Evolutionary conservation across 35 echinoderm and acorn worm genomes (phyloP), one percentile per base, ranked within the genome.

Genomic region (Anneissia japonica): DNA sequence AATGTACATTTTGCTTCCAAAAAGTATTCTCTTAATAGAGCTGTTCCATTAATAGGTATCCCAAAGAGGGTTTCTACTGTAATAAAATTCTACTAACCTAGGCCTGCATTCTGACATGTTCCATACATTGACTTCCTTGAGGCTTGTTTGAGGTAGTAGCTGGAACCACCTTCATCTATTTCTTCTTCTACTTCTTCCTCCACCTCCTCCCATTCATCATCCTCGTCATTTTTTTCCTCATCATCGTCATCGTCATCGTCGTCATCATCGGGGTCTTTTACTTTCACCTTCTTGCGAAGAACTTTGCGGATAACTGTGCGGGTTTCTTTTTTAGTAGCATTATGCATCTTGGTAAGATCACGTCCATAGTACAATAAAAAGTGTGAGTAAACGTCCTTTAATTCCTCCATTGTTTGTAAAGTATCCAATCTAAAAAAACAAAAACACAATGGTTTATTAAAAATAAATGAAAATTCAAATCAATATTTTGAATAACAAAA

Each of bases 281-380:
- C 2, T 33, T 75, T 91, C 36, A 80, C 81, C 84, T 91, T 92
- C 72, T 83, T 83, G 31, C 79, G 77, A 30, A 86, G 35, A 26
- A 86, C 35, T 37, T 80, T 91, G 14, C 64, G 85, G 34, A 89
- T 92, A 37, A 86, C 88, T 77, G 93, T 93, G 29, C 91, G 88
- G 11, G 77, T 81, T 46, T 91, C 89, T 32, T 76, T 73, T 30
- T 90, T 87, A 32, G 88, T 64, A 29, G 56, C 73, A 23, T 88
- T 93, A 75, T 93, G 91, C 95, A 98, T 93, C 85, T 93, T 93
- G 19, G 95, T 89, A 0, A 98, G 74, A 78, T 97, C 95, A 39
- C 91, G 85, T 40, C 95, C 95, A 34, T 94, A 98, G 95, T 93
- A 98, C 30, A 98, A 74, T 0, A 98, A 86, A 37, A 98, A 94